Conservation (phyloP, 1,140 invertebrate genomes). For the Drosophila ambigua region DNA sequence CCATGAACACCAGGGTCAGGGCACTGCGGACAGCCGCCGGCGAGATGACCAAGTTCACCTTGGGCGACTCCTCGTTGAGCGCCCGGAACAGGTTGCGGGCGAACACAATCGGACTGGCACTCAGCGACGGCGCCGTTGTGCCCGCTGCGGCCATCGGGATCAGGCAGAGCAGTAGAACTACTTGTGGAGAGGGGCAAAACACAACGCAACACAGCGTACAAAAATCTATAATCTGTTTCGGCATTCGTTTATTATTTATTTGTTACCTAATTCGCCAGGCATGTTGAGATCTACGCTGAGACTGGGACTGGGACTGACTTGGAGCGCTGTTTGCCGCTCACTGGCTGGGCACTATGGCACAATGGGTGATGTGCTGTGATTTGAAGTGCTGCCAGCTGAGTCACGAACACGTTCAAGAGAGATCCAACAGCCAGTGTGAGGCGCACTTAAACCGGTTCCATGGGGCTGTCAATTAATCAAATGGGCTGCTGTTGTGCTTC, state of each 20-base stretch:
- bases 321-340: not conserved
- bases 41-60: slow-evolving; percentile 43
- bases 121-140: slow-evolving; percentile 33
- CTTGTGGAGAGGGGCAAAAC: too few species aligned
- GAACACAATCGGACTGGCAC: slow-evolving; percentile 59
- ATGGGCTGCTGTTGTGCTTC: not conserved
- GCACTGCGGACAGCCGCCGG: slow-evolving; percentile 59
- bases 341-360: not conserved
- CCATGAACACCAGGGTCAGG: slow-evolving; percentile 67
- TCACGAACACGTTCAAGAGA: slow-evolving; percentile 15
- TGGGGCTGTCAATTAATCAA: not conserved
- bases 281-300: slow-evolving; percentile 13
- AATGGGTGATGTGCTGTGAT: not conserved
- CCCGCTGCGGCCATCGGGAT: slow-evolving; percentile 57
- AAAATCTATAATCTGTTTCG: not conserved
- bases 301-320: not conserved
- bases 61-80: slow-evolving; percentile 25
- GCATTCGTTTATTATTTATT: not conserved
- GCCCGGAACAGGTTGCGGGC: slow-evolving; percentile 61
- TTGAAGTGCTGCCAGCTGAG: not conserved
- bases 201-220: not conserved
- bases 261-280: slow-evolving; percentile 12
- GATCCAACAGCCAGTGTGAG: not conserved
- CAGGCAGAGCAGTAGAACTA: slow-evolving; percentile 27
- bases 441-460: slow-evolving; percentile 24